phyloP scores from a whole-genome alignment of 2,888 invertebrate genomes.

The Pseudanteris insignis region DNA sequence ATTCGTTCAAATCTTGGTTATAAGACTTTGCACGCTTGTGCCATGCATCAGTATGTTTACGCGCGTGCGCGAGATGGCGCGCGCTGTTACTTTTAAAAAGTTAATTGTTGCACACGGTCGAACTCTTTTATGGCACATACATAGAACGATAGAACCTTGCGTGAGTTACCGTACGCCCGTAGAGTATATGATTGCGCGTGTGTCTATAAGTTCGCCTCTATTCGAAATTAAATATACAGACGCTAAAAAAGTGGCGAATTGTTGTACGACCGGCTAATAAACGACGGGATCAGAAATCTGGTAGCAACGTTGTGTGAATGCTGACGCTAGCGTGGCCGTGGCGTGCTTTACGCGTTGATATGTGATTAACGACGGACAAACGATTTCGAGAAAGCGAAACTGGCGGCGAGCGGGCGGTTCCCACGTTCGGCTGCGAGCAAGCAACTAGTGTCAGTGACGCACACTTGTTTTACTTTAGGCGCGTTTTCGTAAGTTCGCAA shows the following conservation, averaged over 20 bases:
- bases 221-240: constrained; percentile 22
- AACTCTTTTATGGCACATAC: constrained; percentile 13
- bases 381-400: constrained; percentile 34
- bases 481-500: background rate
- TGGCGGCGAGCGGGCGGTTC: constrained; percentile 44
- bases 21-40: no score
- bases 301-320: background rate
- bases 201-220: constrained; percentile 18
- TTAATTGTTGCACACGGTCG: constrained; percentile 4
- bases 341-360: constrained; percentile 16
- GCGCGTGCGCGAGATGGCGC: constrained; percentile 35
- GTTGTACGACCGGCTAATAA: background rate
- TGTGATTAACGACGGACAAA: constrained; percentile 27
- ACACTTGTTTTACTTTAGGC: constrained; percentile 6
- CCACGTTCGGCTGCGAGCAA: constrained; percentile 35
- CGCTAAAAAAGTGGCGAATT: constrained; percentile 14
- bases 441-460: constrained; percentile 44
- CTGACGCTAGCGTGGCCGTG: background rate
- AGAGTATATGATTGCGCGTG: constrained; percentile 35
- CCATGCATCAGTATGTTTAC: no score
- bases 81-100: constrained; percentile 24
- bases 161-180: constrained; percentile 26
- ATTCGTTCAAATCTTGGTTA: no score
- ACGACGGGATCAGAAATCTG: background rate
- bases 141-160: background rate